phyloP scores from a whole-genome alignment of 2,888 invertebrate species.

The Rosalia funebris region DNA sequence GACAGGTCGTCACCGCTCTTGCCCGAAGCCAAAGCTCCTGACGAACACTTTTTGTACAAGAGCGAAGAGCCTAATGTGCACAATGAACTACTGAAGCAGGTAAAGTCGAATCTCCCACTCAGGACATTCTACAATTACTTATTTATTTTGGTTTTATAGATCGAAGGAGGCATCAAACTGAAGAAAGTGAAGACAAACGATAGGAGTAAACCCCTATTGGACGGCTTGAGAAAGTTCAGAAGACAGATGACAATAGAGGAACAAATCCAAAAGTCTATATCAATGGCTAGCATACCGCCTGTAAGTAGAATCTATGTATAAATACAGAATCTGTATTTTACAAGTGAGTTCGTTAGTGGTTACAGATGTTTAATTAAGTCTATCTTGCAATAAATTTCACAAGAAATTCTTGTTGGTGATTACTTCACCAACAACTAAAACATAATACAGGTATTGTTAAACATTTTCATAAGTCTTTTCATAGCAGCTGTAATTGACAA shows the following conservation, averaged over 20 bases:
- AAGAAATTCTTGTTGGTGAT: too few relatives aligned
- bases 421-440: too few relatives aligned
- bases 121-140: too few relatives aligned
- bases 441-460: too few relatives aligned
- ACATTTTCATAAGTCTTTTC: too few relatives aligned
- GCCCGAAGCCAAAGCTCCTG: constrained; percentile 73
- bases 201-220: constrained; percentile 84
- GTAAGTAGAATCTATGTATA: constrained; percentile 51
- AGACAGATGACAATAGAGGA: constrained; percentile 92
- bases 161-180: constrained; percentile 79
- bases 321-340: constrained; percentile 6
- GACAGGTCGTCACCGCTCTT: constrained; percentile 74
- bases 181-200: constrained; percentile 85
- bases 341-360: too few relatives aligned
- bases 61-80: constrained; percentile 85
- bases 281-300: constrained; percentile 70
- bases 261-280: constrained; percentile 85
- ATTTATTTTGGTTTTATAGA: too few relatives aligned
- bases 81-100: constrained; percentile 78
- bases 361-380: too few relatives aligned
- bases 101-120: constrained; percentile 38
- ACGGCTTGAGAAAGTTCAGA: constrained; percentile 86
- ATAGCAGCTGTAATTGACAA: too few relatives aligned
- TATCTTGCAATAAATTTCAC: too few relatives aligned
- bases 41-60: constrained; percentile 83